Evolutionary conservation across 2,797 vertebrate species (phyloP).

Genomic region (Tenualosa thibaudeaui): DNA sequence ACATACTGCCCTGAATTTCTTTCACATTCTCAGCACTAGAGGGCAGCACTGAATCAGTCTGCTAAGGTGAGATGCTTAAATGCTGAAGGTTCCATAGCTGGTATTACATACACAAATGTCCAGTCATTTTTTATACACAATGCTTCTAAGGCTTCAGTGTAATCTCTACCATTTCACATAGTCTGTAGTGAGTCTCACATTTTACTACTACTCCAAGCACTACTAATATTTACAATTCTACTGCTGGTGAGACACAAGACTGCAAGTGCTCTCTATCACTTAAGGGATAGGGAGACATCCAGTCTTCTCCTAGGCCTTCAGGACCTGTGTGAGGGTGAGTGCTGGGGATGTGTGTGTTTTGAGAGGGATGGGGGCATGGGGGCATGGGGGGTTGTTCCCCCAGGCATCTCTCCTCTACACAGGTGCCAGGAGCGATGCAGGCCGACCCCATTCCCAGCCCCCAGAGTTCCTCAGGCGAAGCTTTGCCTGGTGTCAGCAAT

Average conservation of each 20-base stretch:
- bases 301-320: not conserved
- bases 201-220: not conserved
- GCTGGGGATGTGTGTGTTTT: not conserved
- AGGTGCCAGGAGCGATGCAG: not conserved
- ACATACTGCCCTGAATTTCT: not conserved
- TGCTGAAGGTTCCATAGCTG: not conserved
- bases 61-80: not conserved
- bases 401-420: not conserved
- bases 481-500: slow-evolving; percentile 1
- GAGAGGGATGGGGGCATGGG: too few relatives aligned
- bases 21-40: not conserved
- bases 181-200: not conserved
- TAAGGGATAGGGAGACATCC: not conserved
- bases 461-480: not conserved
- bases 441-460: not conserved
- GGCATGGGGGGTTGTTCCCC: not conserved
- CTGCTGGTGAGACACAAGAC: not conserved
- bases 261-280: not conserved
- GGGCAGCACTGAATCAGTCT: slow-evolving; percentile 12
- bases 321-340: not conserved
- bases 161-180: too few relatives aligned
- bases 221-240: not conserved
- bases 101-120: not conserved
- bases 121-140: too few relatives aligned
- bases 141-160: too few relatives aligned